Percentiles rank a stretch among this genome's conserved stretches.
These are phyloP conservation scores for Nomada fabriciana DNA, from an alignment of 2,888 invertebrate genomes.

Conservation along the genomic window DNA sequence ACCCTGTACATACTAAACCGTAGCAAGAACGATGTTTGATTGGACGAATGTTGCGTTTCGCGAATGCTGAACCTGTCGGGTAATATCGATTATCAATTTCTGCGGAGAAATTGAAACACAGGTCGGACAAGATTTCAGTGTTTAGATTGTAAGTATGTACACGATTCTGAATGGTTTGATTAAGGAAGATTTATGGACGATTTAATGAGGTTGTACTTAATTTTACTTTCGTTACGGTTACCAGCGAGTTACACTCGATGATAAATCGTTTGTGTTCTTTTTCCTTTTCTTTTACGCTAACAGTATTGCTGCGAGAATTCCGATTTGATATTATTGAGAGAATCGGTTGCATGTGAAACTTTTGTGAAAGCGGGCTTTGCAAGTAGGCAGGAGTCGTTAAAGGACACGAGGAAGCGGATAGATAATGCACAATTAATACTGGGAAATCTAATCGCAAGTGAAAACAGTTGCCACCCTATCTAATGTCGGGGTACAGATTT, in stretches of 20 bases:
- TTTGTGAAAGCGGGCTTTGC: not conserved
- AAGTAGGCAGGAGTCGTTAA: not conserved
- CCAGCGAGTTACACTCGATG: too few relatives aligned
- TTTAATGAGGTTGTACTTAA: not conserved
- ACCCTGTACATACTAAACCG: too few relatives aligned
- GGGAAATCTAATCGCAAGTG: not conserved
- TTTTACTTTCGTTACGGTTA: slow-evolving; percentile 2
- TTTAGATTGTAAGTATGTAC: not conserved
- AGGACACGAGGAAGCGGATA: not conserved
- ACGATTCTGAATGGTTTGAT: not conserved
- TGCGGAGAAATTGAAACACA: slow-evolving; percentile 6
- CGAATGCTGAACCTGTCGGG: not conserved
- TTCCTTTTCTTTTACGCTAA: too few relatives aligned
- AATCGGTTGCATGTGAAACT: not conserved
- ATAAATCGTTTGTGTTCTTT: too few relatives aligned
- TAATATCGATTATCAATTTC: slow-evolving; percentile 35
- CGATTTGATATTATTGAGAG: too few relatives aligned
- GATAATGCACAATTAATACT: not conserved
- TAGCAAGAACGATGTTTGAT: too few relatives aligned
- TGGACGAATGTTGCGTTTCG: not conserved
- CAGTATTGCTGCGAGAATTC: too few relatives aligned
- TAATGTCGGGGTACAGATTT: not conserved
- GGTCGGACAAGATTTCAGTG: not conserved
- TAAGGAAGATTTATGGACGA: not conserved
- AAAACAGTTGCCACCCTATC: not conserved